Conservation (phyloP, 2,113 vertebrate genomes). For the Ochotona curzoniae region DNA sequence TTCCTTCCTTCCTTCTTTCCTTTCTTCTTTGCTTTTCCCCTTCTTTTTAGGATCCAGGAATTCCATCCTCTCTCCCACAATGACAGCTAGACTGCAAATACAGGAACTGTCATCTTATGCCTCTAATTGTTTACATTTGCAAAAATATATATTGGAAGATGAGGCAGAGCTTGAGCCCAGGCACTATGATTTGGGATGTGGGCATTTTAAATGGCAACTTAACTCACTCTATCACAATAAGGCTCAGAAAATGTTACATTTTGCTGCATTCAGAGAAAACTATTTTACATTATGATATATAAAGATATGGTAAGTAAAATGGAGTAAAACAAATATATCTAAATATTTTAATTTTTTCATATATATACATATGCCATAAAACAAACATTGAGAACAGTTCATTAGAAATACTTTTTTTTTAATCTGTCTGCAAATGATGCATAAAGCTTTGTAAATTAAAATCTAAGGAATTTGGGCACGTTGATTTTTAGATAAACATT, state of each 20-base stretch:
- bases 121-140: too few relatives aligned
- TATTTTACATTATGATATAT: background rate
- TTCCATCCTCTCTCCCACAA: too few relatives aligned
- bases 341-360: background rate
- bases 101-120: too few relatives aligned
- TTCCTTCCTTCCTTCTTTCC: too few relatives aligned
- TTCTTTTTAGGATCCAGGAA: too few relatives aligned
- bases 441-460: background rate
- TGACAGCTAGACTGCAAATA: too few relatives aligned
- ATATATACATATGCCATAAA: background rate
- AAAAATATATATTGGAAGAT: too few relatives aligned
- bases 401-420: background rate
- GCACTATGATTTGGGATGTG: too few relatives aligned
- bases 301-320: background rate
- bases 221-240: too few relatives aligned
- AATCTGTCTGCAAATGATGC: background rate
- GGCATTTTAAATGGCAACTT: too few relatives aligned
- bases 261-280: background rate
- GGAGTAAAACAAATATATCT: background rate
- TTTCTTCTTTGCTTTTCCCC: background rate
- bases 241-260: too few relatives aligned
- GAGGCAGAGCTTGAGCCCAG: too few relatives aligned
- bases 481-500: constrained; percentile 12
- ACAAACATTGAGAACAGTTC: background rate
- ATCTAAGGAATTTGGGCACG: background rate